Evolutionary conservation across 2,797 vertebrate species (phyloP).

Genomic region (Apogon talboti): DNA sequence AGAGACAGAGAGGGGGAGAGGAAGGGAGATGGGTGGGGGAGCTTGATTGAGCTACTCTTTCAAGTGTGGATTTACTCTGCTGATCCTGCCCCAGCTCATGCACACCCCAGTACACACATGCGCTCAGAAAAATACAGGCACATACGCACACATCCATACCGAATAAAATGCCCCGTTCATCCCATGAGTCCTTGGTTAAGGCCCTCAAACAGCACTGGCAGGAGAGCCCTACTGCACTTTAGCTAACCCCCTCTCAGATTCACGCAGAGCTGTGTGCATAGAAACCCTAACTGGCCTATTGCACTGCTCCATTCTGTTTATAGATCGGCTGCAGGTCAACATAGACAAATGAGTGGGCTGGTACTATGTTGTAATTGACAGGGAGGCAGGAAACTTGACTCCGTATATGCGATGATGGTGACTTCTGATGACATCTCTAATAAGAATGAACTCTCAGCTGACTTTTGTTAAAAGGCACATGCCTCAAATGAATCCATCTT

Average conservation of each 20-base stretch:
- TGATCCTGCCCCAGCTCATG: conserved; percentile 62
- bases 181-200: conserved; percentile 65
- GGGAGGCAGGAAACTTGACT: neutral
- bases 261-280: conserved; percentile 44
- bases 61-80: conserved; percentile 82
- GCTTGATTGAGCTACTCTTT: conserved; percentile 81
- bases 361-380: conserved; percentile 22
- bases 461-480: conserved; percentile 13
- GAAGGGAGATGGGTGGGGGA: conserved; percentile 59
- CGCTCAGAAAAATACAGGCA: conserved; percentile 35
- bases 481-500: conserved; percentile 29
- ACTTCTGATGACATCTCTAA: conserved; percentile 24
- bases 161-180: conserved; percentile 56
- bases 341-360: conserved; percentile 13
- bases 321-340: conserved; percentile 24
- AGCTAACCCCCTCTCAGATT: conserved; percentile 60
- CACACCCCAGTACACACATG: conserved; percentile 20
- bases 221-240: conserved; percentile 73
- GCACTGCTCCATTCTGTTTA: conserved; percentile 28
- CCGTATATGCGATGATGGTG: conserved; percentile 7
- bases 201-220: conserved; percentile 62
- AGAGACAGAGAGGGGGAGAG: conserved; percentile 43
- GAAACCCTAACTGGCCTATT: conserved; percentile 36
- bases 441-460: conserved; percentile 6
- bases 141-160: conserved; percentile 27